Conservation (phyloP, 2,888 invertebrate species). For the Pocota personata region DNA sequence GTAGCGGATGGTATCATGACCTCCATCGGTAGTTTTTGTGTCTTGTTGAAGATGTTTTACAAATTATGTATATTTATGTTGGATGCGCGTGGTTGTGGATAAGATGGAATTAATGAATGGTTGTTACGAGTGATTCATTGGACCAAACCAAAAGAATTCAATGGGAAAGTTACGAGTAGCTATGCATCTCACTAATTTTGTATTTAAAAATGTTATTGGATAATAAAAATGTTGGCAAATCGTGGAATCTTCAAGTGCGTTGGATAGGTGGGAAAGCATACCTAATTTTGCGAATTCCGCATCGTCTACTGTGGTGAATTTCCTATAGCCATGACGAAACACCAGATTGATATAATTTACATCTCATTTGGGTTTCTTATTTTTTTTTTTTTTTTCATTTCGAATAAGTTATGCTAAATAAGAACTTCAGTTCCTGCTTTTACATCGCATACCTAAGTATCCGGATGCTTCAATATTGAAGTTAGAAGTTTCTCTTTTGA, state of each 20-base stretch:
- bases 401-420: neutral
- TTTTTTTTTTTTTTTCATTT: neutral
- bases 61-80: neutral
- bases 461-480: neutral
- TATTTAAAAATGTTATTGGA: constrained; percentile 2
- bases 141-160: neutral
- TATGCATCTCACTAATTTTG: neutral
- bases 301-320: neutral
- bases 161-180: constrained; percentile 13
- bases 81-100: constrained; percentile 32
- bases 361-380: neutral
- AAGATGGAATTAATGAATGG: constrained; percentile 38
- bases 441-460: neutral
- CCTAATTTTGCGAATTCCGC: neutral
- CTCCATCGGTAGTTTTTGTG: constrained; percentile 44
- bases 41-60: constrained; percentile 33
- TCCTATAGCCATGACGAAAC: too few relatives aligned
- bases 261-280: neutral
- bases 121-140: neutral
- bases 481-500: neutral
- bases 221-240: neutral
- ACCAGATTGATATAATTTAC: neutral
- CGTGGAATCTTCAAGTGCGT: neutral
- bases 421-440: neutral
- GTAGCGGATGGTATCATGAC: constrained; percentile 56